These are phyloP conservation scores for Aquatica leii DNA, from an alignment of 2,888 invertebrate genomes.

Conservation along the genomic window DNA sequence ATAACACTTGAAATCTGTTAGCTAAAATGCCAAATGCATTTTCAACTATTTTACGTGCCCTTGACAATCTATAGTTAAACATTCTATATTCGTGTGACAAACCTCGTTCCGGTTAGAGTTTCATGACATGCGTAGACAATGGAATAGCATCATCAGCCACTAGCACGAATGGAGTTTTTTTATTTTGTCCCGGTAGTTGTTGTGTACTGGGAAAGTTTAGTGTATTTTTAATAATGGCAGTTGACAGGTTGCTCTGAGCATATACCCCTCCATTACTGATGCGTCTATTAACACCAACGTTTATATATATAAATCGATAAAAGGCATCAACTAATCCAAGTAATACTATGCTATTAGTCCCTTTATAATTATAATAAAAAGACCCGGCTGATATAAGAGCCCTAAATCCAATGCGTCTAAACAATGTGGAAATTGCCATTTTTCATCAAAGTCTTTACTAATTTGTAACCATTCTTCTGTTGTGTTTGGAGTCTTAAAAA, in stretches of 20 bases:
- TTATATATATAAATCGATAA: not conserved
- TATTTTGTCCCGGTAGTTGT: not conserved
- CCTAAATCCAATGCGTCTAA: not conserved
- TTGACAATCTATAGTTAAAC: not conserved
- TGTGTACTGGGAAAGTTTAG: not conserved
- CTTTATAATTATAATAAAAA: not conserved
- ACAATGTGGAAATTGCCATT: not conserved
- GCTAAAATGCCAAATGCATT: not conserved
- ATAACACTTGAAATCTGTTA: not conserved
- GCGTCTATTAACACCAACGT: not conserved
- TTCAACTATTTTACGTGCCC: not conserved
- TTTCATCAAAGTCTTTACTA: not conserved
- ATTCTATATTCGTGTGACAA: not conserved
- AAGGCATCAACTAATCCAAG: not conserved
- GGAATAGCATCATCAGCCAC: not conserved
- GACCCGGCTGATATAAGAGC: not conserved
- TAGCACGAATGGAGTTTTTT: not conserved
- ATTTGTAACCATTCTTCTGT: not conserved
- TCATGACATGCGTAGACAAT: not conserved
- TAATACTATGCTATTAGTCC: not conserved
- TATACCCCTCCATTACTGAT: not conserved
- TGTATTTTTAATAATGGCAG: not conserved
- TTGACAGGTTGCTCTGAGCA: not conserved
- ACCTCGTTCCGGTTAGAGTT: not conserved
- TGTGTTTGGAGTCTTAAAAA: not conserved